Evolutionary conservation across 2,888 invertebrate genomes (phyloP), one percentile per base, ranked within the genome.

Genomic region (Lamproptera curius): DNA sequence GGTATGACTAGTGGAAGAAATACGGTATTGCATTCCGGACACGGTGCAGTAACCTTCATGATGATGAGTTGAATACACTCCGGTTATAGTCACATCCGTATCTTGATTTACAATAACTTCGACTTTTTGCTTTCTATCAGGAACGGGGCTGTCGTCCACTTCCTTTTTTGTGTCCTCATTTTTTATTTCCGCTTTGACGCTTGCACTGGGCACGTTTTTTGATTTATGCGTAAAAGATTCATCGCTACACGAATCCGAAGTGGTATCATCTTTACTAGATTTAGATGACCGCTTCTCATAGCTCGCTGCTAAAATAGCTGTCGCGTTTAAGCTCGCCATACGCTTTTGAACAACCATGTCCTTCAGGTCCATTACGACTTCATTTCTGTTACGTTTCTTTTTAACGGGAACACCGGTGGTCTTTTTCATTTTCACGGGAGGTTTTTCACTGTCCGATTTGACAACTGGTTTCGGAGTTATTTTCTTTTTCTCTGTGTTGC

Each of bases 251-350:
- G 88, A 83, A 70, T 90, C 85, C n/a, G 89, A 90, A 33, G 88
- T 89, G 39, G 91, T 90, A 46, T 89, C 89, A 46, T 89, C 90
- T 58, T 89, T 89, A 51, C 77, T 89, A 31, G 89, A 90, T 61
- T 89, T 90, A 0, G 90, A 89, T 28, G 90, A 90, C 42, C 89
- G 87, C 67, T 92, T 95, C 72, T 95, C 95, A 65, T 96, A 96
- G 56, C 95, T 95, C 14, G 96, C 96, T 0, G 96, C 95, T 56
- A 97, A 88, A 63, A 97, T 96, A 14, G 97, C 97, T 26, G 94
- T 93, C 10, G 97, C 97, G 74, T 97, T 97, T 20, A 97, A 83
- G 70, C 95, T 95, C 14, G 97, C 97, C 96, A 97, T 96, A 20
- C 97, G 90, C 71, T 96, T 97, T 59, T 94, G 91, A 11, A 96